Evolutionary conservation across 2,797 vertebrate genomes (phyloP).

Genomic region (Esox lucius): DNA sequence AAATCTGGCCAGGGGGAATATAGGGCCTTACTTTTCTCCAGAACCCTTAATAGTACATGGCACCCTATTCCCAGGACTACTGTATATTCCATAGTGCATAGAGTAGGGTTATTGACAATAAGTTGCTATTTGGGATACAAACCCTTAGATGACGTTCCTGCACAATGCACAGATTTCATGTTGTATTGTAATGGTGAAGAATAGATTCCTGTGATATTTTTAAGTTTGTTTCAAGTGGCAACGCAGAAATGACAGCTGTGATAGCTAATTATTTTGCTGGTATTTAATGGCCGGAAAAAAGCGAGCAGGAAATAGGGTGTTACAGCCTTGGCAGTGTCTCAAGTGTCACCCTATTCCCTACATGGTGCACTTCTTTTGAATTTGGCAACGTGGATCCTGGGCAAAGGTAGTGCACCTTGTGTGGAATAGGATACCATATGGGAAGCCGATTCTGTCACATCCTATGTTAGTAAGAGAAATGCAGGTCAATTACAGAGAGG

Average conservation of each 20-base stretch:
- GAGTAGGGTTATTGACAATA: not conserved
- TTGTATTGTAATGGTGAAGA: not conserved
- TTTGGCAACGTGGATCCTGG: not conserved
- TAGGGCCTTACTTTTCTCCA: not conserved
- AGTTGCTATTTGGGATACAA: not conserved
- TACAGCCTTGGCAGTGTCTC: not conserved
- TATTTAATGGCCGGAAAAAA: no score
- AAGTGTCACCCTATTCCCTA: not conserved
- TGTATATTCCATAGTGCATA: not conserved
- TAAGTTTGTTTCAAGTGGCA: not conserved
- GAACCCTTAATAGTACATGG: not conserved
- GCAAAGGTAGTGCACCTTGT: not conserved
- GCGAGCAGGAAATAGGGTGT: no score
- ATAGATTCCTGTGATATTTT: not conserved
- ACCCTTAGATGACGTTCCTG: not conserved
- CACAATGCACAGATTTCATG: not conserved
- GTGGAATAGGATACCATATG: not conserved
- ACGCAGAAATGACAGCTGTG: not conserved
- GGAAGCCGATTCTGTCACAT: slow-evolving; percentile 45
- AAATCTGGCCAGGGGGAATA: not conserved
- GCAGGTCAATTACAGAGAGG: slow-evolving; percentile 11
- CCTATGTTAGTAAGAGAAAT: slow-evolving; percentile 11
- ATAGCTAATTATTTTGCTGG: not conserved
- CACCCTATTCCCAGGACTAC: not conserved
- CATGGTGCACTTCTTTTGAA: not conserved